These are phyloP conservation scores for Himalopsyche tibetana DNA, from an alignment of 2,888 invertebrate genomes.

Conservation along the genomic window DNA sequence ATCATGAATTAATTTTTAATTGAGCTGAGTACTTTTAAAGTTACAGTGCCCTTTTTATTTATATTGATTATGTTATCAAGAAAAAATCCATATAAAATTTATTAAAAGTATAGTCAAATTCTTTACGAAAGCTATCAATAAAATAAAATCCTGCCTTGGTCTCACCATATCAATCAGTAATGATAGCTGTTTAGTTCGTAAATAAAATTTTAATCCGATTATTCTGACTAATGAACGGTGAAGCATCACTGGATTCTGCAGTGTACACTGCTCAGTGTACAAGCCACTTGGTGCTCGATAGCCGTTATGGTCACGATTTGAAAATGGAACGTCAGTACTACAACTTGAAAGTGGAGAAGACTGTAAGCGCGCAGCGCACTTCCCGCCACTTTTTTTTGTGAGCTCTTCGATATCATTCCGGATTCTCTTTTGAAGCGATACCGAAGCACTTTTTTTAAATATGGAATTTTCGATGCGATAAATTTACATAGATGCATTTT, in stretches of 20 bases:
- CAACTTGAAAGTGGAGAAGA: slow-evolving; percentile 30
- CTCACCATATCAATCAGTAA: too few relatives aligned
- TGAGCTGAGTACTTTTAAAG: too few relatives aligned
- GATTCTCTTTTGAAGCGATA: slow-evolving; percentile 5
- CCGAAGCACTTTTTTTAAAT: neutral
- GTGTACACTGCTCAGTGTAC: neutral
- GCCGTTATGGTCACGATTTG: slow-evolving; percentile 43
- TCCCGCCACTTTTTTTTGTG: slow-evolving; percentile 4
- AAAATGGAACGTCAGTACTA: slow-evolving; percentile 43
- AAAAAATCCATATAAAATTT: too few relatives aligned
- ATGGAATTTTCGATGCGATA: neutral
- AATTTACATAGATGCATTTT: neutral
- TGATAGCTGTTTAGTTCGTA: too few relatives aligned
- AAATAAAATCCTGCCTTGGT: too few relatives aligned
- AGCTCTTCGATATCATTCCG: slow-evolving; percentile 5
- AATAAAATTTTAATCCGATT: too few relatives aligned
- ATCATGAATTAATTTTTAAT: too few relatives aligned
- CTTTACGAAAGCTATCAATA: too few relatives aligned
- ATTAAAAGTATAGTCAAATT: too few relatives aligned
- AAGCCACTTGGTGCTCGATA: slow-evolving; percentile 32
- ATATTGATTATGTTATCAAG: too few relatives aligned
- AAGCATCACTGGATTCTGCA: neutral
- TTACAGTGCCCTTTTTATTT: too few relatives aligned
- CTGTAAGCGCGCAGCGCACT: slow-evolving; percentile 26
- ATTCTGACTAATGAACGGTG: neutral